Evolutionary conservation across 2,797 vertebrate genomes (phyloP).

Genomic region (Kryptolebias ocellatus): DNA sequence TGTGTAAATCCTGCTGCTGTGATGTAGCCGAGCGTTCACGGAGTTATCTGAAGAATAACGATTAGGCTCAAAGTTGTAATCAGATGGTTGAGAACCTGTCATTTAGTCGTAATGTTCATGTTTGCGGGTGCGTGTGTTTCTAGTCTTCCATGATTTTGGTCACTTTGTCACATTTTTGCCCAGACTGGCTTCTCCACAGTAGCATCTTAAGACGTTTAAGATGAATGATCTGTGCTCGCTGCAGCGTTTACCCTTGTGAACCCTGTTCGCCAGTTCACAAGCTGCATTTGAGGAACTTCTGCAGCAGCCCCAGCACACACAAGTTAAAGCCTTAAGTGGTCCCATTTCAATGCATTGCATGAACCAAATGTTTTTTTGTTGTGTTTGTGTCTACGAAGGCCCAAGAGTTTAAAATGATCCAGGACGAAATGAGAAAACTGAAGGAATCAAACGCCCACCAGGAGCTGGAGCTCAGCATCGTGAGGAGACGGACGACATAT

Average conservation of each 20-base stretch:
- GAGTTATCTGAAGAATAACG: slow-evolving; percentile 69
- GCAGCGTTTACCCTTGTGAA: slow-evolving; percentile 57
- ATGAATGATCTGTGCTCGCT: slow-evolving; percentile 56
- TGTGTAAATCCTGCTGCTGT: slow-evolving; percentile 29
- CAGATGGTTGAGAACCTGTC: slow-evolving; percentile 71
- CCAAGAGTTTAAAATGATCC: slow-evolving; percentile 83
- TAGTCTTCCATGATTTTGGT: slow-evolving; percentile 77
- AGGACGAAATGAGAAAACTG: slow-evolving; percentile 81
- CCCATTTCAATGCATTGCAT: not conserved
- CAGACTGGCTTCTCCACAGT: slow-evolving; percentile 68
- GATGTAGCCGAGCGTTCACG: slow-evolving; percentile 36
- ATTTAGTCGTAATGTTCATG: slow-evolving; percentile 75
- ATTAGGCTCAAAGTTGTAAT: slow-evolving; percentile 73
- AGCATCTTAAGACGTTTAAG: slow-evolving; percentile 71
- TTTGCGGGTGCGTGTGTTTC: slow-evolving; percentile 70
- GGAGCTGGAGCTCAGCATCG: slow-evolving; percentile 87
- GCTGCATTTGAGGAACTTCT: not conserved
- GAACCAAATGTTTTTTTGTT: not conserved
- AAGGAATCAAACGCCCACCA: slow-evolving; percentile 82
- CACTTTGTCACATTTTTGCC: slow-evolving; percentile 72
- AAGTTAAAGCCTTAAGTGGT: not conserved
- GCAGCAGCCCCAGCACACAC: not conserved
- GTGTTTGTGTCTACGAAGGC: slow-evolving; percentile 11
- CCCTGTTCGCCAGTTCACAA: slow-evolving; percentile 18
- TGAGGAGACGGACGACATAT: slow-evolving; percentile 44